Conservation (phyloP, 2,113 vertebrate genomes). For the Helogale parvula region DNA sequence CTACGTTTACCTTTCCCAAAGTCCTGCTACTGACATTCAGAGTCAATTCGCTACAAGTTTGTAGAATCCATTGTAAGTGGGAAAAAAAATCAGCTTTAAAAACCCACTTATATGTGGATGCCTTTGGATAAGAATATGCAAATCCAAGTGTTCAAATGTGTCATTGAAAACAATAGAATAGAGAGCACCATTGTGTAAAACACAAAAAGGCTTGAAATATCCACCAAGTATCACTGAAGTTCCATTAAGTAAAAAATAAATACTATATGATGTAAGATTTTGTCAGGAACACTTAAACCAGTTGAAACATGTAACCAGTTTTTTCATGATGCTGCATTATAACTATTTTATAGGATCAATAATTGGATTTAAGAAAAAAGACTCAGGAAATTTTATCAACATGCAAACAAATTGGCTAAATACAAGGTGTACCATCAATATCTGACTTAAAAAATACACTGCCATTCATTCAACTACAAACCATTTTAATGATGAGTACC, state of each 20-base stretch:
- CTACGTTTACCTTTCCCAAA: slow-evolving; percentile 86
- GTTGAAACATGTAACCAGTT: slow-evolving; percentile 82
- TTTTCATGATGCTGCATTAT: slow-evolving; percentile 84
- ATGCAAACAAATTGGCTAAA: slow-evolving; percentile 84
- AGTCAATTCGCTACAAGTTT: slow-evolving; percentile 76
- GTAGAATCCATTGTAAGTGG: slow-evolving; percentile 57
- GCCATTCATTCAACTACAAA: slow-evolving; percentile 80
- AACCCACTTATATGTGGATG: slow-evolving; percentile 76
- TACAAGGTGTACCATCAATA: slow-evolving; percentile 82
- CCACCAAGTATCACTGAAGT: slow-evolving; percentile 83
- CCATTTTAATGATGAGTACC: slow-evolving; percentile 74
- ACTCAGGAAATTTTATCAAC: slow-evolving; percentile 80
- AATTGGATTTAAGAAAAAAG: slow-evolving; percentile 75
- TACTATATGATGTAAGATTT: slow-evolving; percentile 82
- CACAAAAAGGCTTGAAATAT: slow-evolving; percentile 85
- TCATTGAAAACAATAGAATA: slow-evolving; percentile 71
- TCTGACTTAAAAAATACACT: slow-evolving; percentile 74
- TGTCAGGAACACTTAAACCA: slow-evolving; percentile 84
- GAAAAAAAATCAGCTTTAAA: slow-evolving; percentile 63
- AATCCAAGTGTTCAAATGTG: slow-evolving; percentile 81
- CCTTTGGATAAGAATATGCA: slow-evolving; percentile 83
- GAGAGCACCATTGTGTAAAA: slow-evolving; percentile 88
- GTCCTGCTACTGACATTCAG: slow-evolving; percentile 77
- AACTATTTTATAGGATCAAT: slow-evolving; percentile 86
- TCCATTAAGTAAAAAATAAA: slow-evolving; percentile 82